Conservation (phyloP, 2,113 vertebrate species). For the Lepisosteus oculatus region DNA sequence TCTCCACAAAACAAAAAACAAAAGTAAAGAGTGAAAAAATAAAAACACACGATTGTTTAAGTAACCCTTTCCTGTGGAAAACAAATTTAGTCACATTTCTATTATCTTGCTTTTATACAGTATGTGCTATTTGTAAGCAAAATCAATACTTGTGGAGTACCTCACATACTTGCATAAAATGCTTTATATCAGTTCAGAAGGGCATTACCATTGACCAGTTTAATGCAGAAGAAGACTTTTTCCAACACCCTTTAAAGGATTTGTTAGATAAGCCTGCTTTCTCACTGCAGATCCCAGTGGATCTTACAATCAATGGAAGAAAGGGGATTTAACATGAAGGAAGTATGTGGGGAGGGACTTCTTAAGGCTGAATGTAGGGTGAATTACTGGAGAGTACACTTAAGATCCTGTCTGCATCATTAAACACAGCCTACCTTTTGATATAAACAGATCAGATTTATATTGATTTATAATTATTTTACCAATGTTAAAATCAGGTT, state of each 20-base stretch:
- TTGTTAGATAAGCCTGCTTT: constrained; percentile 60
- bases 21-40: no score
- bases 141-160: no score
- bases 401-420: constrained; percentile 38
- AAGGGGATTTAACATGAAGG: constrained; percentile 54
- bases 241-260: constrained; percentile 63
- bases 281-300: constrained; percentile 44
- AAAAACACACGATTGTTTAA: no score
- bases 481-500: no score
- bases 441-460: background rate
- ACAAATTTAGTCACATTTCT: no score
- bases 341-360: constrained; percentile 34
- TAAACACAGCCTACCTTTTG: constrained; percentile 49
- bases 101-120: no score
- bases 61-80: no score
- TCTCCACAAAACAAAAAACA: no score
- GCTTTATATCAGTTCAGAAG: background rate
- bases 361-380: constrained; percentile 50
- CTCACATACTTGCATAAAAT: no score
- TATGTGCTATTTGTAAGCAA: no score
- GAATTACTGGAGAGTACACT: constrained; percentile 46
- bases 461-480: no score
- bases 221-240: constrained; percentile 51
- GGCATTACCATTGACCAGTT: constrained; percentile 35
- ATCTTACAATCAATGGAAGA: constrained; percentile 57